Percentiles rank a stretch among this genome's conserved stretches.
phyloP scores from a whole-genome alignment of 37 sponge, comb jelly and placozoan species.

The Bolinopsis microptera region DNA sequence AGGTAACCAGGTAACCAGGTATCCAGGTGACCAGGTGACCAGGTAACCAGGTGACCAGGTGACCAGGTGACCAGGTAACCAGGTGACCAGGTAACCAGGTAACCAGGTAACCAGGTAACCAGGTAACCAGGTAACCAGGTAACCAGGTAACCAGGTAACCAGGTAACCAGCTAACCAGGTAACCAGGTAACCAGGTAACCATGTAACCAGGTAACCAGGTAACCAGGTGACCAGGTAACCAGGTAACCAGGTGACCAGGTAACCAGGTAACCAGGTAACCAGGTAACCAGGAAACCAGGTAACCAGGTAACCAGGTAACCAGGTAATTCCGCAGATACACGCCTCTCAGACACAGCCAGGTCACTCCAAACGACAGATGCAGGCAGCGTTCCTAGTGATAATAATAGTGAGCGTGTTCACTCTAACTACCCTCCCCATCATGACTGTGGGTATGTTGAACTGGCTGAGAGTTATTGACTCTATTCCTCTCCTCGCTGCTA shows the following conservation, averaged over 20 bases:
- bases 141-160: not conserved
- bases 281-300: not conserved
- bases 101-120: not conserved
- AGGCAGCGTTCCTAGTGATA: slow-evolving; percentile 18
- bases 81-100: not conserved
- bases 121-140: not conserved
- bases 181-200: not conserved
- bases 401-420: slow-evolving; percentile 8
- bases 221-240: no score
- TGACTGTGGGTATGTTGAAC: slow-evolving; percentile 22
- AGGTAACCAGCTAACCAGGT: not conserved
- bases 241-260: not conserved
- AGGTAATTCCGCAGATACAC: no score
- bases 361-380: slow-evolving; percentile 50
- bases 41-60: not conserved
- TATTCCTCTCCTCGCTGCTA: slow-evolving; percentile 13
- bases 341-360: not conserved
- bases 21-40: not conserved
- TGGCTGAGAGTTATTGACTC: slow-evolving; percentile 19
- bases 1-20: not conserved
- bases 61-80: no score
- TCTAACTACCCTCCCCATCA: slow-evolving; percentile 15
- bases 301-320: not conserved
- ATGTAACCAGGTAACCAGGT: no score
- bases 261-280: not conserved